Percentiles rank a stretch among this genome's conserved stretches.
phyloP scores from a whole-genome alignment of 2,888 invertebrate species.

The Agonopterix alstromeriana region DNA sequence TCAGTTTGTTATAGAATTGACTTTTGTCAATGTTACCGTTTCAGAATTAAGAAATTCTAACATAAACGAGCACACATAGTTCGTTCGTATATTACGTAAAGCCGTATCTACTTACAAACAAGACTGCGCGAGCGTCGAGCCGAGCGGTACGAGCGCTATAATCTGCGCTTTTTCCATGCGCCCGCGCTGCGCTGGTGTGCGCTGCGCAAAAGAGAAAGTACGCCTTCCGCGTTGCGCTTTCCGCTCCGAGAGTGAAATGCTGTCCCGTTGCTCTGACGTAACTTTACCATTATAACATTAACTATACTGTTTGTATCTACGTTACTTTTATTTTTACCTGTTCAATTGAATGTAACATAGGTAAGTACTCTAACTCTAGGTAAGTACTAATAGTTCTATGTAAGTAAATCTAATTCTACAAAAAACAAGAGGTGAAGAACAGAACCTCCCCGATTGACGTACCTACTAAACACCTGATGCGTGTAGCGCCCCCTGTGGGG shows the following conservation, averaged over 20 bases:
- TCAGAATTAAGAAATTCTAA: neutral
- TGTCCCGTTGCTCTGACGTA: constrained; percentile 72
- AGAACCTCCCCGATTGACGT: no score
- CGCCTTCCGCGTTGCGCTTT: constrained; percentile 72
- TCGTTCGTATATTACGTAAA: constrained; percentile 14
- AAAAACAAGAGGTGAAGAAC: no score
- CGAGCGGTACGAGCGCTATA: constrained; percentile 22
- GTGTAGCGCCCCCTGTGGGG: no score
- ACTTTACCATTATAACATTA: constrained; percentile 15
- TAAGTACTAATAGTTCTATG: no score
- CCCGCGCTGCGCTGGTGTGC: constrained; percentile 27
- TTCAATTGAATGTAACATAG: no score
- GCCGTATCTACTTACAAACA: constrained; percentile 7
- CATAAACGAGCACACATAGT: constrained; percentile 6
- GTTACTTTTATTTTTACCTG: no score
- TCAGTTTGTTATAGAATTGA: no score
- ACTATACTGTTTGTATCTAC: no score
- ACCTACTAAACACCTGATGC: no score
- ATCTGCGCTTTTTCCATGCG: constrained; percentile 40
- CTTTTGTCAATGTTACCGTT: no score
- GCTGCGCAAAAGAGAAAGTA: constrained; percentile 72
- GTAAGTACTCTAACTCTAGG: no score
- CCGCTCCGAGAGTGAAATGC: constrained; percentile 73
- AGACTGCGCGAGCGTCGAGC: neutral
- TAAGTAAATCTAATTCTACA: no score